Base-by-base conservation (phyloP, 2,797 vertebrate species). In the Darevskia mixta region DNA sequence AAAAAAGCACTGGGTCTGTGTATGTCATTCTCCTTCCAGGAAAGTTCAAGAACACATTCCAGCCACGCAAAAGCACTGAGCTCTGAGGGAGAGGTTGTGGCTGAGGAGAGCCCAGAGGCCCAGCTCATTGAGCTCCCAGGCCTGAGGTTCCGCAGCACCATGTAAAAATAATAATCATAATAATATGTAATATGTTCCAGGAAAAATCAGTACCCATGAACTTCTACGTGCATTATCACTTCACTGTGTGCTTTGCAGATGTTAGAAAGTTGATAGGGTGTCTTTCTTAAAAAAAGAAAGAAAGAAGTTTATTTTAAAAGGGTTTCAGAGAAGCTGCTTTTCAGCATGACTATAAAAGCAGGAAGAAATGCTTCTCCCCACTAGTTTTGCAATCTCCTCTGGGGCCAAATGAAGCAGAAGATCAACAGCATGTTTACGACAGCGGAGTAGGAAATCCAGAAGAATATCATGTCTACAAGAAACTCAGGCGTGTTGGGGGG, bases 361-460 rank as follows among this genome's bases (percentile, higher is more conserved):
- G 13, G 49, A 85, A 55, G 18, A 67, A 85, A 81, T 41, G 32
- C 32, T 81, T 38, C 35, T 8, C 55, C 55, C 35, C 69, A 32
- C 61, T 75, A 20, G 25, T 61, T 73, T 85, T 66, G 64, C 43
- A 84, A 35, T n/a, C 38, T 32, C 78, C 86, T 85, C 79, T 45
- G 78, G 88, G 81, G 69, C 55, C 55, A 83, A 92, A 87, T 41
- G 45, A n/a, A 79, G n/a, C 67, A 86, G 25, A 29, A 58, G 4
- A 49, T 79, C 55, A 91, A 72, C 43, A 72, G 83, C 43, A 85
- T 29, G 8, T 32, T 38, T 82, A 49, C 8, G 83, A 91, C 0
- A 75, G 75, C 61, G 11, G 45, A 85, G 82, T 83, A 35, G 29
- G 67, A 83, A 79, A 41, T 76, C 61, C 25, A 29, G 23, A 82